Conservation (phyloP, 2,797 vertebrate genomes). For the Taenioides sp. region DNA sequence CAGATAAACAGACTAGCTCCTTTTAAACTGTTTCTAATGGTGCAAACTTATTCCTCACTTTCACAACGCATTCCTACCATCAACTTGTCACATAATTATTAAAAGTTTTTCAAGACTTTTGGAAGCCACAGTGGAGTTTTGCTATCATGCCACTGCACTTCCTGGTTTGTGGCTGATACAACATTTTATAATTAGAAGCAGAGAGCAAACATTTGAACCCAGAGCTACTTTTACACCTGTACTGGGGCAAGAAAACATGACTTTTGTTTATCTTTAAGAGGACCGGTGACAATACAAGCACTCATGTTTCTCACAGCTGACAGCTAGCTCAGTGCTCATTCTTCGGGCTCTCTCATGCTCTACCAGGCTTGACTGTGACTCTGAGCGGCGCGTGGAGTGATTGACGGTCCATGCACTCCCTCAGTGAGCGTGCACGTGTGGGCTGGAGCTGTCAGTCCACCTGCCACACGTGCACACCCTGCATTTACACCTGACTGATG, state of each 20-base stretch:
- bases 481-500: constrained; percentile 61
- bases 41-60: too few species aligned
- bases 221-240: too few species aligned
- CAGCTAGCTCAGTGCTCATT: constrained; percentile 25
- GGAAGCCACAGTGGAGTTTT: too few species aligned
- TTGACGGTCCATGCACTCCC: constrained; percentile 57
- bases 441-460: constrained; percentile 50
- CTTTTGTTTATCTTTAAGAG: constrained; percentile 3
- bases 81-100: too few species aligned
- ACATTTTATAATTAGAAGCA: too few species aligned
- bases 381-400: constrained; percentile 65
- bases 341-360: constrained; percentile 52
- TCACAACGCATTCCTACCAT: too few species aligned
- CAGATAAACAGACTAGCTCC: neutral
- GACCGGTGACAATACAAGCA: neutral
- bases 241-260: neutral
- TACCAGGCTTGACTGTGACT: constrained; percentile 57
- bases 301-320: constrained; percentile 8
- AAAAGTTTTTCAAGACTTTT: too few species aligned
- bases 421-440: constrained; percentile 33
- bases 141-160: too few species aligned
- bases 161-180: too few species aligned
- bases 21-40: too few species aligned
- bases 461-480: constrained; percentile 40
- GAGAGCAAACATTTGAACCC: too few species aligned